A percentile compares a stretch with the other conserved stretches of the same genome.
Evolutionary conservation across 53 echinoderm and acorn worm genomes (phyloP).

Genomic region (Glandiceps talaboti): DNA sequence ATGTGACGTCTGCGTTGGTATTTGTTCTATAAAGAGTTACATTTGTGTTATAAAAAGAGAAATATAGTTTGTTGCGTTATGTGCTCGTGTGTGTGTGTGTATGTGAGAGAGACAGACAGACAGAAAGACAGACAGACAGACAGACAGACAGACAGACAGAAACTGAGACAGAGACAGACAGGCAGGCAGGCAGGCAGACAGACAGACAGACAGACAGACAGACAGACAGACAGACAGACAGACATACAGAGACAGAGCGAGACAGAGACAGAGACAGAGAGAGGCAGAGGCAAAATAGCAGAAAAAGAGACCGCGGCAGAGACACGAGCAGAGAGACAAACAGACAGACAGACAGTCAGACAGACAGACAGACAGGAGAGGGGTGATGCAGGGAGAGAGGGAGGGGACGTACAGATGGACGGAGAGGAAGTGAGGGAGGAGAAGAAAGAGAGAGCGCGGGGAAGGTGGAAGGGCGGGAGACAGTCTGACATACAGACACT

Average conservation of each 20-base stretch:
- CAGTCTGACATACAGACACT: neutral
- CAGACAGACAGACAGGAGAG: neutral
- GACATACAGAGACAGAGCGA: neutral
- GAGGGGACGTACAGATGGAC: too few relatives aligned
- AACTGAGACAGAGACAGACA: neutral
- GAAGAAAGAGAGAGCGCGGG: neutral
- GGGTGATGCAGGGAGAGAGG: too few relatives aligned
- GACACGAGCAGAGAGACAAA: neutral
- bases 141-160: constrained; percentile 1
- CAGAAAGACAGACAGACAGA: neutral
- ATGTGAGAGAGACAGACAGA: neutral
- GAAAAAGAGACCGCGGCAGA: too few relatives aligned
- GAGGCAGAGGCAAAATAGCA: neutral
- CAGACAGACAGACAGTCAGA: neutral
- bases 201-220: neutral
- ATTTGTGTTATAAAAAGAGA: too few relatives aligned
- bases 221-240: neutral
- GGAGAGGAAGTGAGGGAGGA: too few relatives aligned
- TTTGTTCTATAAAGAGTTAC: too few relatives aligned
- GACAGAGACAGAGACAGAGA: neutral
- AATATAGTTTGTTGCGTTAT: too few relatives aligned
- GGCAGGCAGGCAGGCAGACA: neutral
- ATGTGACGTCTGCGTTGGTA: too few relatives aligned
- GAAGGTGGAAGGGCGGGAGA: neutral
- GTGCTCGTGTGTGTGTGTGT: too few relatives aligned